These are phyloP conservation scores for Zoanthus gigantus DNA, from an alignment of 92 coral and sea anemone species.

Conservation along the genomic window DNA sequence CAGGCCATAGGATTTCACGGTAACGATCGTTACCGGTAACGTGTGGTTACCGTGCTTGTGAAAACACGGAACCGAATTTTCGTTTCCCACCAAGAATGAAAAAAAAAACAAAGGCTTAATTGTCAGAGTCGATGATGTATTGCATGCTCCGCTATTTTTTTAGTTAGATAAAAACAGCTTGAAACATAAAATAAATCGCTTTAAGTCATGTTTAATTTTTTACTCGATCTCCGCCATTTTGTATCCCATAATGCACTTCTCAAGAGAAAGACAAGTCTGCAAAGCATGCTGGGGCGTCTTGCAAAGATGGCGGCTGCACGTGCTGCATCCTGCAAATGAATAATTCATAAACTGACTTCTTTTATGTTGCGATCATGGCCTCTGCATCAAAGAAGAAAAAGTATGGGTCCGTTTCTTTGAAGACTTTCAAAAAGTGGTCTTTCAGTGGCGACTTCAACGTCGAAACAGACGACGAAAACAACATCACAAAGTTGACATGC, in stretches of 20 bases:
- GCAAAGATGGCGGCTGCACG: conserved; percentile 33
- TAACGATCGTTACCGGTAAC: too few relatives aligned
- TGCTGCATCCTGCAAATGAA: conserved; percentile 22
- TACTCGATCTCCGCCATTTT: conserved; percentile 15
- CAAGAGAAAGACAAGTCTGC: conserved; percentile 26
- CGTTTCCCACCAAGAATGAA: conserved; percentile 24
- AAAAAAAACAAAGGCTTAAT: conserved; percentile 29
- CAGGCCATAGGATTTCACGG: neutral
- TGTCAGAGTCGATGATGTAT: conserved; percentile 19
- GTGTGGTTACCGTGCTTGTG: conserved; percentile 4
- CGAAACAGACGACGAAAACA: conserved; percentile 36
- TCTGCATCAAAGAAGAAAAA: conserved; percentile 46
- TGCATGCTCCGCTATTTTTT: conserved; percentile 5
- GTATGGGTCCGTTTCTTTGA: conserved; percentile 27
- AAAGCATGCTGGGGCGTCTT: conserved; percentile 30
- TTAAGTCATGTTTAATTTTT: conserved; percentile 21
- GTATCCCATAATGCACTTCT: conserved; percentile 31
- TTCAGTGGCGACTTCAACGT: conserved; percentile 47
- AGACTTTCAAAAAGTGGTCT: conserved; percentile 42
- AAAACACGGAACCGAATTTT: conserved; percentile 1
- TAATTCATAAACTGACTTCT: conserved; percentile 1
- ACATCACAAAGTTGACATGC: conserved; percentile 30
- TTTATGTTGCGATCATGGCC: conserved; percentile 37
- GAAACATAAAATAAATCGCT: conserved; percentile 23
- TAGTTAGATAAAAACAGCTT: conserved; percentile 17